Conservation (phyloP, 2,113 vertebrate genomes). For the Anseranas semipalmata region DNA sequence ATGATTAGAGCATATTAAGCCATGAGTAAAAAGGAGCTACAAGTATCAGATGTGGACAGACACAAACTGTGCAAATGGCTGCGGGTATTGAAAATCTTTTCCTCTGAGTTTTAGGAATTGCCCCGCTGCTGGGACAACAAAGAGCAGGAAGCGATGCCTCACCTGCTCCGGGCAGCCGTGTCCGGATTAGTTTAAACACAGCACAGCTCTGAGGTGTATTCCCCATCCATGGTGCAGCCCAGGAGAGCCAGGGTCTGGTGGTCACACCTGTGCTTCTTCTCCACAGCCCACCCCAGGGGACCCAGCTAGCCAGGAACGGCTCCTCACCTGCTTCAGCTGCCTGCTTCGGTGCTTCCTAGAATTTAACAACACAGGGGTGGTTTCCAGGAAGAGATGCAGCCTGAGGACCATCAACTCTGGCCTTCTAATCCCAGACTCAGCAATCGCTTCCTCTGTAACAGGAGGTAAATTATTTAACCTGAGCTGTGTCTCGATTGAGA, state of each 20-base stretch:
- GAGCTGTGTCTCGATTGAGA: neutral
- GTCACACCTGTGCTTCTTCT: neutral
- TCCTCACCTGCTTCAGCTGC: too few species aligned
- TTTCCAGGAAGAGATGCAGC: neutral
- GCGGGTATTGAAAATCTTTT: neutral
- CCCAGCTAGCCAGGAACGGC: neutral
- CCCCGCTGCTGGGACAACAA: neutral
- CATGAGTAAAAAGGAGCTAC: neutral
- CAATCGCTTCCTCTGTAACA: neutral
- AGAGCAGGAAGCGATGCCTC: neutral
- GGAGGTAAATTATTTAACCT: neutral
- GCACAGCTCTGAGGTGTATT: accelerated
- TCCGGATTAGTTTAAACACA: neutral
- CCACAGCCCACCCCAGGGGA: neutral
- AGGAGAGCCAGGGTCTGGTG: neutral
- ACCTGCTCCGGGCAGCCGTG: neutral
- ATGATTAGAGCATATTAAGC: neutral
- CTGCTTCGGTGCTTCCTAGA: neutral
- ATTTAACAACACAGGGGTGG: neutral
- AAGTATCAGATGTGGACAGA: neutral
- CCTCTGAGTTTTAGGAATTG: neutral
- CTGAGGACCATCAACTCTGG: neutral
- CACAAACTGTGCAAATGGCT: neutral
- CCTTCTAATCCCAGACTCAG: neutral
- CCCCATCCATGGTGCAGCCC: neutral